Conservation (phyloP, 2,888 invertebrate species). For the Mythimna vitellina region DNA sequence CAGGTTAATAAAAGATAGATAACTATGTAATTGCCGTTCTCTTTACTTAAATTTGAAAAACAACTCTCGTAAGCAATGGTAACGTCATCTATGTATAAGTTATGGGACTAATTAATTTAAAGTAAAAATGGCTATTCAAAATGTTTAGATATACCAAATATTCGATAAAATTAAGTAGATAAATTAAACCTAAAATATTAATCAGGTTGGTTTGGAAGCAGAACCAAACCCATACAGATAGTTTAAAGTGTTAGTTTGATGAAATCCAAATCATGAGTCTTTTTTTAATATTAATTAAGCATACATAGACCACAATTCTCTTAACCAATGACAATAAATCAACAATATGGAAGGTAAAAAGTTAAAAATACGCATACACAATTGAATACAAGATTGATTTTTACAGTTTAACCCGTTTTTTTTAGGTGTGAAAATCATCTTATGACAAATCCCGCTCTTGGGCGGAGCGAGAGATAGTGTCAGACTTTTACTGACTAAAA, state of each 20-base stretch:
- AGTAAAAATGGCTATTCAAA: background rate
- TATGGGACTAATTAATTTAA: background rate
- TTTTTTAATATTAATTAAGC: background rate
- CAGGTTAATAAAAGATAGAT: background rate
- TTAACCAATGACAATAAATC: background rate
- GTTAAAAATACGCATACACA: too few species aligned
- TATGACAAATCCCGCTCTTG: too few species aligned
- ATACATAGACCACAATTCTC: background rate
- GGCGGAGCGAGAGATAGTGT: too few species aligned
- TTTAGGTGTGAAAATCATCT: too few species aligned
- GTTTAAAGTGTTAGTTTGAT: background rate
- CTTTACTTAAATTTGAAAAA: too few species aligned
- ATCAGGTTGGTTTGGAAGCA: background rate
- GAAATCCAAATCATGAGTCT: background rate
- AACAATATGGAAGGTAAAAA: too few species aligned
- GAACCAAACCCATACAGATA: background rate
- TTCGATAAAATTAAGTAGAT: background rate
- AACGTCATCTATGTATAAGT: background rate
- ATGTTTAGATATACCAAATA: background rate
- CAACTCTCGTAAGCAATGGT: background rate
- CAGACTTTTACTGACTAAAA: too few species aligned
- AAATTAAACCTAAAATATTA: background rate
- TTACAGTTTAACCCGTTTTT: too few species aligned
- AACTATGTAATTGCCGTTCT: too few species aligned
- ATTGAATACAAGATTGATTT: too few species aligned